These are phyloP conservation scores for Clarias magur DNA, from an alignment of 2,113 vertebrate species.

Conservation along the genomic window DNA sequence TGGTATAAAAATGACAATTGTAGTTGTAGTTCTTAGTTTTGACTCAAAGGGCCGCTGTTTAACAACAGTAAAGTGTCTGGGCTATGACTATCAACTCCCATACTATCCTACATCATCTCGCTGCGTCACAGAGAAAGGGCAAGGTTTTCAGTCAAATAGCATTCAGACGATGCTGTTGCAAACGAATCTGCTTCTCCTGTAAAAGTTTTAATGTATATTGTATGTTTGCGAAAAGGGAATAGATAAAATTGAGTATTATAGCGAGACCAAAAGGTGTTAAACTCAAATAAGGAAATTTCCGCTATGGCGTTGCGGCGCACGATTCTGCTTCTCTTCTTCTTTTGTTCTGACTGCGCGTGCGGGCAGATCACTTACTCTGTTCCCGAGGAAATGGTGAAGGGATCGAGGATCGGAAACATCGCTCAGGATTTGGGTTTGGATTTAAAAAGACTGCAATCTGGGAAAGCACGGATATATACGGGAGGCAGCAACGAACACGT, in stretches of 20 bases:
- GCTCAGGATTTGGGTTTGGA: constrained; percentile 67
- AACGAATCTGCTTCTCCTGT: neutral
- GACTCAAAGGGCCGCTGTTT: constrained; percentile 60
- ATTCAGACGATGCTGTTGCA: neutral
- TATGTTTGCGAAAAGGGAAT: neutral
- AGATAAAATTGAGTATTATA: neutral
- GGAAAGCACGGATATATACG: constrained; percentile 60
- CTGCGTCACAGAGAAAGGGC: neutral
- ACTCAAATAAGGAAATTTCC: neutral
- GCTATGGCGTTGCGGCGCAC: constrained; percentile 59
- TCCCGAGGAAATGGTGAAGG: constrained; percentile 65
- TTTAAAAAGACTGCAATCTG: constrained; percentile 56
- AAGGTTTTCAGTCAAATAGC: neutral
- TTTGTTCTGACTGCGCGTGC: constrained; percentile 31
- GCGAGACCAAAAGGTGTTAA: neutral
- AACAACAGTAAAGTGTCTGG: neutral
- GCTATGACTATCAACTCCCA: neutral
- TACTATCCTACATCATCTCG: neutral
- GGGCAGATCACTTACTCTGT: constrained; percentile 66
- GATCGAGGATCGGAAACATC: constrained; percentile 67
- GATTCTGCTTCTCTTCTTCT: constrained; percentile 27
- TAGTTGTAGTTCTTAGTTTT: constrained; percentile 51
- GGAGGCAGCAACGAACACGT: constrained; percentile 64
- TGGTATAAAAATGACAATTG: neutral
- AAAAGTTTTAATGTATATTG: neutral